Evolutionary conservation across 2,888 invertebrate species (phyloP).

Genomic region (Tipula unca): DNA sequence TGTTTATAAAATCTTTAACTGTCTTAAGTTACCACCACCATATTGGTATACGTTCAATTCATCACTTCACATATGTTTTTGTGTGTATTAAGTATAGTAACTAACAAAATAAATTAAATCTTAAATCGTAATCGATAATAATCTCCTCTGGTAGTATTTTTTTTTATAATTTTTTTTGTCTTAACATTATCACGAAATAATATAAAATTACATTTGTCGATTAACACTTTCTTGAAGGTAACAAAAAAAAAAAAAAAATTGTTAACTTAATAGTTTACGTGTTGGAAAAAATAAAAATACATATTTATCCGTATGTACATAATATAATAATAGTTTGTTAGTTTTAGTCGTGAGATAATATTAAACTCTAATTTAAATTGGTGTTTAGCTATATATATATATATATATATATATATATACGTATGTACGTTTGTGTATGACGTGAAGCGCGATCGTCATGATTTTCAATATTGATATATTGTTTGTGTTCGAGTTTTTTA

Average conservation of each 20-base stretch:
- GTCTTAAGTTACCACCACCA: not conserved
- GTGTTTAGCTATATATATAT: not conserved
- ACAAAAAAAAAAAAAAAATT: not conserved
- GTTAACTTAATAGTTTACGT: not conserved
- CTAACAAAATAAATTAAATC: not conserved
- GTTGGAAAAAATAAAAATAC: not conserved
- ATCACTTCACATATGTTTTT: not conserved
- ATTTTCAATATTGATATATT: no score
- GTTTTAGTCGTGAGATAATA: not conserved
- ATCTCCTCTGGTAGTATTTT: not conserved
- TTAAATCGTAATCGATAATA: not conserved
- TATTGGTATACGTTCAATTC: not conserved
- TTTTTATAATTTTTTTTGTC: not conserved
- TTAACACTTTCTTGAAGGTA: not conserved
- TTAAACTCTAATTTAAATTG: not conserved
- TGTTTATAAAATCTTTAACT: not conserved
- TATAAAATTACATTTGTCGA: conserved; percentile 14
- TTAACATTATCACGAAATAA: not conserved
- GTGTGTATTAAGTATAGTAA: not conserved
- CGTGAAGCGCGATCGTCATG: not conserved
- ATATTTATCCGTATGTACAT: not conserved
- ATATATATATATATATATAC: not conserved
- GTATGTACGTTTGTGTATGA: not conserved
- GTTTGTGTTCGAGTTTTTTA: not conserved
- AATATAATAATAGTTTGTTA: not conserved